Conservation (phyloP, 2,888 invertebrate species). For the Chrysotoxum bicinctum region DNA sequence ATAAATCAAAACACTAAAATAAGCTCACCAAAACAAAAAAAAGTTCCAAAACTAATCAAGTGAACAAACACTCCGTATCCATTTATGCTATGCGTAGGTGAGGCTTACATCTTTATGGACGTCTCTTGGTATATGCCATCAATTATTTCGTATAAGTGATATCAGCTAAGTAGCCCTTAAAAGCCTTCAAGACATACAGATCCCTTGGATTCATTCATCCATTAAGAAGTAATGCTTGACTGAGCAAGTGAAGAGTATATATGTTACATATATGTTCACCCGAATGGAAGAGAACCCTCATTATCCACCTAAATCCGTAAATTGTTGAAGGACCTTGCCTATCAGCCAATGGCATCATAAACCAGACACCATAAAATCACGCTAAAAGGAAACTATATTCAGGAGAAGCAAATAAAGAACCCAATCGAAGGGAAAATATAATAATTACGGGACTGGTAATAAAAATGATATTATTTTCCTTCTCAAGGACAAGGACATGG, state of each 20-base stretch:
- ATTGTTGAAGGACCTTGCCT: slow-evolving; percentile 8
- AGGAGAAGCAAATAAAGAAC: slow-evolving; percentile 3
- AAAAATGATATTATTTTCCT: background rate
- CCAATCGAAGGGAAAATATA: background rate
- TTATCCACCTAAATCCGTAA: slow-evolving; percentile 8
- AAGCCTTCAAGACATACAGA: slow-evolving; percentile 7
- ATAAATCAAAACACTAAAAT: background rate
- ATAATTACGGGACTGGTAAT: background rate
- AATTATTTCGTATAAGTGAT: slow-evolving; percentile 22
- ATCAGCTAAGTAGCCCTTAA: slow-evolving; percentile 15
- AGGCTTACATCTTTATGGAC: background rate
- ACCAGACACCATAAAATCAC: slow-evolving; percentile 24
- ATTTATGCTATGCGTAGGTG: background rate
- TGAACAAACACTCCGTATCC: background rate
- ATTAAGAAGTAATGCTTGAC: slow-evolving; percentile 19
- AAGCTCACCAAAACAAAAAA: background rate
- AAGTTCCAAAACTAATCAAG: slow-evolving; percentile 14
- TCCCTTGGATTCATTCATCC: slow-evolving; percentile 5
- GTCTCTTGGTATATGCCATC: slow-evolving; percentile 5
- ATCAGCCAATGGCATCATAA: slow-evolving; percentile 1
- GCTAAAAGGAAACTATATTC: background rate
- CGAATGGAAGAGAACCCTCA: slow-evolving; percentile 26
- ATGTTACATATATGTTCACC: background rate
- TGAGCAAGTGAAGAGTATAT: background rate
- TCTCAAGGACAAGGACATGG: background rate